Evolutionary conservation across 1,140 invertebrate species (phyloP), one percentile per base, ranked within the genome.

Genomic region (Psix sp.): DNA sequence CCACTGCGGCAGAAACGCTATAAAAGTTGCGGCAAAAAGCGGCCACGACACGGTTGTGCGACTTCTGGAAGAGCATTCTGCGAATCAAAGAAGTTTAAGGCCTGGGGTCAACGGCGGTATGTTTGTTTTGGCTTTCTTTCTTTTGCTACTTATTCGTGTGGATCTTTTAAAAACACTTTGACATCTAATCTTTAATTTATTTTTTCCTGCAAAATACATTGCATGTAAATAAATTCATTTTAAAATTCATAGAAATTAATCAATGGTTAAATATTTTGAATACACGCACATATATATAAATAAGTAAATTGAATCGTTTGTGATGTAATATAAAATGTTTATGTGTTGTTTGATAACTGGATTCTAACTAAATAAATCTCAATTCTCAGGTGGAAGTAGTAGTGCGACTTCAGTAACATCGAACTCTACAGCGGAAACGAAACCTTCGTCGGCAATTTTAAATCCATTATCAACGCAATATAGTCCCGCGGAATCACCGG

Each of bases 1-100:
- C 86, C 93, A 95, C 72, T 98, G 94, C 84, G 96, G 96, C 74
- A 83, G 93, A 40, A 94, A 93, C 71, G 92, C 93, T 3, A 88
- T 93, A 39, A 89, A 93, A 75, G 93, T 95, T 9, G 93, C 93
- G 2, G 89, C 92, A 0, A 95, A 95, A 85, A 93, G 92, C 71
- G 93, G 93, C 0, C 93, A 94, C 80, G 87, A 90, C 17, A 89
- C 88, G n/a, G 91, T 94, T 17, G 91, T 93, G 13, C 88, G 90
- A 76, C 80, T 94, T 13, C 84, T 94, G 14, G 90, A 91, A 73
- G 90, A 91, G 77, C 88, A 89, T 77, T 85, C 86, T 67, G 86
- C 81, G 6, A 84, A 83, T 80, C 85, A 86, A 74, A 80, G 84
- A 54, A 82, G 74, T 48, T 78, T 84, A 15, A 78, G 79, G 62